A percentile compares a stretch with the other conserved stretches of the same genome.
Conservation (phyloP, 2,888 invertebrate species). For the Gandaritis pyraliata region DNA sequence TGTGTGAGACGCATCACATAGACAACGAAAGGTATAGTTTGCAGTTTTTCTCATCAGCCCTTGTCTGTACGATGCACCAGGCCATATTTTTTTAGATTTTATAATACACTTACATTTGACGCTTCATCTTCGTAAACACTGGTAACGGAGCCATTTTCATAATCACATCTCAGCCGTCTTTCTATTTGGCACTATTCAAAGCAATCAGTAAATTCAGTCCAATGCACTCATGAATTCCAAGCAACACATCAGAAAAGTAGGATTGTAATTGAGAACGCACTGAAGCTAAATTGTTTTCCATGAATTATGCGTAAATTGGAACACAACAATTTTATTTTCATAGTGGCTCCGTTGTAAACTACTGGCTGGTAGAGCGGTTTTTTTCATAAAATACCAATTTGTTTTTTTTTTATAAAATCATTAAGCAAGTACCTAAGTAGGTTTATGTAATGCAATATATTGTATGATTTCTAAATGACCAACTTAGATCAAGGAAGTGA, state of each 20-base stretch:
- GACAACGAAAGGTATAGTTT: no score
- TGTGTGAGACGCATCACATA: no score
- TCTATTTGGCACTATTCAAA: conserved; percentile 16
- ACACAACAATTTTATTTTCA: conserved; percentile 24
- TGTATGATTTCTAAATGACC: conserved; percentile 11
- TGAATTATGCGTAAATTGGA: conserved; percentile 36
- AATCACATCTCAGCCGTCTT: conserved; percentile 21
- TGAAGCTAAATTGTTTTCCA: conserved; percentile 36
- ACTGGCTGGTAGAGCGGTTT: conserved; percentile 26
- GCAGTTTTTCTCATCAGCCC: no score
- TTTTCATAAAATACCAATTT: no score
- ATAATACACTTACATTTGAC: conserved; percentile 27
- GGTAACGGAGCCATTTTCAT: conserved; percentile 57
- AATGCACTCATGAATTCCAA: conserved; percentile 40
- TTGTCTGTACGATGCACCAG: no score
- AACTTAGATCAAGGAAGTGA: conserved; percentile 50
- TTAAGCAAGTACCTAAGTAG: no score
- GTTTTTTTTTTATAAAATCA: background rate
- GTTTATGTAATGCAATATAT: no score
- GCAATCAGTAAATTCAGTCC: conserved; percentile 28
- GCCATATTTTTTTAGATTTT: background rate
- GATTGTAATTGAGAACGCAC: conserved; percentile 41
- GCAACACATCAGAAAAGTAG: conserved; percentile 29
- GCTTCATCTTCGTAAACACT: conserved; percentile 53
- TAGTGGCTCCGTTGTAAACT: conserved; percentile 4